These are phyloP conservation scores for Crypturellus tataupa DNA, from an alignment of 2,797 vertebrate species.

Conservation along the genomic window DNA sequence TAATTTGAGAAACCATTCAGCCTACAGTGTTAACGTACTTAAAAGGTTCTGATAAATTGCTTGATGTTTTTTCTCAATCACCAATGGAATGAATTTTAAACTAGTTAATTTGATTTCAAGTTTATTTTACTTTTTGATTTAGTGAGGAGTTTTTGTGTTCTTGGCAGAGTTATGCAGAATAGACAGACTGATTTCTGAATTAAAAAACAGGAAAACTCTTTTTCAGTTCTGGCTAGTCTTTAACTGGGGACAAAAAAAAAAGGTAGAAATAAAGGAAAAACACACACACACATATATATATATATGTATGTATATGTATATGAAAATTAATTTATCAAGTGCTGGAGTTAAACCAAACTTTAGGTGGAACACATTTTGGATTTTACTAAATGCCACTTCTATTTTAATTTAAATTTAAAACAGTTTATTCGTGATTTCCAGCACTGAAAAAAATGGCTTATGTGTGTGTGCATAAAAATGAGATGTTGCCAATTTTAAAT, in stretches of 20 bases:
- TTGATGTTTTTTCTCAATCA: background rate
- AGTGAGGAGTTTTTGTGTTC: background rate
- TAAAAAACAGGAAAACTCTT: background rate
- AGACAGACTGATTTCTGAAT: background rate
- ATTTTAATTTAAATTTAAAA: background rate
- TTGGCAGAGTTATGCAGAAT: background rate
- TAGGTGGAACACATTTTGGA: background rate
- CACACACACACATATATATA: too few species aligned
- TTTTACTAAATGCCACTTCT: background rate
- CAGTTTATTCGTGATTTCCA: background rate
- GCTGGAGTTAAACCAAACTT: background rate
- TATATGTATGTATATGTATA: too few species aligned
- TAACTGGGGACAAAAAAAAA: background rate
- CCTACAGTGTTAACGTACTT: rapidly evolving
- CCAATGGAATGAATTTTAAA: background rate
- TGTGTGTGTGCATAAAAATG: background rate
- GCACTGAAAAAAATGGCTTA: background rate
- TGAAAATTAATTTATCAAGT: background rate
- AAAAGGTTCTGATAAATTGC: background rate
- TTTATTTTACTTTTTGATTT: background rate
- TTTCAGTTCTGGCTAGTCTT: background rate
- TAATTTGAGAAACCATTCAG: background rate
- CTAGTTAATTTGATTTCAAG: background rate
- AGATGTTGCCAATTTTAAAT: background rate
- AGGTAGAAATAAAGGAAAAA: too few species aligned